Percentiles rank a stretch among this genome's conserved stretches.
Evolutionary conservation across 2,888 invertebrate species (phyloP).

Genomic region (Empis livida): DNA sequence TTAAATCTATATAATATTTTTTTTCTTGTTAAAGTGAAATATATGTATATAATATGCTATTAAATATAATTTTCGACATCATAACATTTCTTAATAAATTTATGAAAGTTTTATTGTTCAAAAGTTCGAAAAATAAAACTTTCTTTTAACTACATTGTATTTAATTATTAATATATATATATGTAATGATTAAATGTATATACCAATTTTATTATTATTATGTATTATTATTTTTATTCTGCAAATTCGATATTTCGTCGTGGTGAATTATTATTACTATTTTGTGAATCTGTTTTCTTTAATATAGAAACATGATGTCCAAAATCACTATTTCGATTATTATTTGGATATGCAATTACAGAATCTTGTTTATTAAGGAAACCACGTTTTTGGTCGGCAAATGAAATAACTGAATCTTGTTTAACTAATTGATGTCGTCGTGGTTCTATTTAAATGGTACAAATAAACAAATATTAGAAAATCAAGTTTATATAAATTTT

Average conservation of each 20-base stretch:
- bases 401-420: conserved; percentile 36
- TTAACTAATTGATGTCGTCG: conserved; percentile 34
- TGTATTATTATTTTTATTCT: conserved; percentile 21
- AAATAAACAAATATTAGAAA: neutral
- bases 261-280: conserved; percentile 26
- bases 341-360: conserved; percentile 30
- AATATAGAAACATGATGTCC: conserved; percentile 35
- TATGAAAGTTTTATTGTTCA: too few relatives aligned
- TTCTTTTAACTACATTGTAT: too few relatives aligned
- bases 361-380: conserved; percentile 33
- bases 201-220: neutral
- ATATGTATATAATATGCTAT: too few relatives aligned
- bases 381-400: conserved; percentile 35
- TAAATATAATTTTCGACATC: too few relatives aligned
- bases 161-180: too few relatives aligned
- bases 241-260: conserved; percentile 33
- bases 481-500: too few relatives aligned
- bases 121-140: too few relatives aligned
- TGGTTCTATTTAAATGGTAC: conserved; percentile 19
- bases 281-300: conserved; percentile 35
- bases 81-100: too few relatives aligned
- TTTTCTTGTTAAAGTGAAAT: too few relatives aligned
- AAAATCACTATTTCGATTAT: conserved; percentile 25
- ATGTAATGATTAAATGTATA: too few relatives aligned
- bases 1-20: too few relatives aligned